Percentiles rank a stretch among this genome's conserved stretches.
These are phyloP conservation scores for Archegozetes longisetosus DNA, from an alignment of 1,140 invertebrate genomes.

Conservation along the genomic window DNA sequence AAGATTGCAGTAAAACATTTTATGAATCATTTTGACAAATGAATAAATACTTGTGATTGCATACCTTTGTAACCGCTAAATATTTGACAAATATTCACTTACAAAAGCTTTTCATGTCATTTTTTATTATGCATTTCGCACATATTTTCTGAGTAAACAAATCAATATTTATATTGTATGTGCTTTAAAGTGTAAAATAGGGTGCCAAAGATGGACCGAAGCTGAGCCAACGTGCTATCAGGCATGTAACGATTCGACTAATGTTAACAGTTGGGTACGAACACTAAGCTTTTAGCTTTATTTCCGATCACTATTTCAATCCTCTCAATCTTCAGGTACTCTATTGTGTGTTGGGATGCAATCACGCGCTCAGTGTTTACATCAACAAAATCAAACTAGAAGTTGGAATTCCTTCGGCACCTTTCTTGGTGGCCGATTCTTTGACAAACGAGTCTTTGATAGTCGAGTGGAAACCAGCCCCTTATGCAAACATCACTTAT, in stretches of 20 bases:
- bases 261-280: neutral
- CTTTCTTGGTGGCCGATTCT: conserved; percentile 53
- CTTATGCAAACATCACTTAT: conserved; percentile 43
- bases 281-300: neutral
- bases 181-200: conserved; percentile 51
- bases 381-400: conserved; percentile 49
- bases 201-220: conserved; percentile 46
- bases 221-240: conserved; percentile 46
- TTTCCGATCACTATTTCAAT: neutral
- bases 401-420: conserved; percentile 49
- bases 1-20: too few species aligned
- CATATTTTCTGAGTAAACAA: too few species aligned
- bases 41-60: too few species aligned
- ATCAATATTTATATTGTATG: too few species aligned
- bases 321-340: conserved; percentile 39
- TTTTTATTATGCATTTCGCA: too few species aligned
- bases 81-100: too few species aligned
- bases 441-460: conserved; percentile 54
- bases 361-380: conserved; percentile 53
- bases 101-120: too few species aligned
- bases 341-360: conserved; percentile 61
- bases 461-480: conserved; percentile 52
- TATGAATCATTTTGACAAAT: too few species aligned
- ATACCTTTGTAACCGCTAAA: too few species aligned
- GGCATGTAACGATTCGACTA: conserved; percentile 43